Evolutionary conservation across 2,888 invertebrate species (phyloP).

Genomic region (Gastracanthus pulcherrimus): DNA sequence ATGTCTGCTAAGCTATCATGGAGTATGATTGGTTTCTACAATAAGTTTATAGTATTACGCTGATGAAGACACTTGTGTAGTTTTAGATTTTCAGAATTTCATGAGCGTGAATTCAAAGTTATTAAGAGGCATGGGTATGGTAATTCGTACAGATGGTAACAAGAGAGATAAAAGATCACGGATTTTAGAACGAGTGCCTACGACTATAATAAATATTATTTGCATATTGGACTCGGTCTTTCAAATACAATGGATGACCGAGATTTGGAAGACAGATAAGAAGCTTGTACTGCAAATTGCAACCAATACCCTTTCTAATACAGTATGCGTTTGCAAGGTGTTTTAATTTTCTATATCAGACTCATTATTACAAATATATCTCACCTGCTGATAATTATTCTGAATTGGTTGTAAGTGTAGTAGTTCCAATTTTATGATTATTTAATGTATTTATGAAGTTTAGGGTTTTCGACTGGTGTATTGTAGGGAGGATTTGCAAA

Average conservation of each 20-base stretch:
- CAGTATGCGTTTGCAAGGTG: constrained; percentile 25
- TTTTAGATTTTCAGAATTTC: background rate
- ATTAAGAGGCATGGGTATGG: background rate
- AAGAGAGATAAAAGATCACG: constrained; percentile 1
- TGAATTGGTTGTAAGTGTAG: background rate
- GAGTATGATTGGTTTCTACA: background rate
- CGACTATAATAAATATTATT: background rate
- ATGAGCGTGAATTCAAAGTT: background rate
- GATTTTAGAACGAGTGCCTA: constrained; percentile 10
- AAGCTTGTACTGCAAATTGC: constrained; percentile 10
- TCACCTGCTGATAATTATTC: no score
- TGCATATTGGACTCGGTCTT: background rate
- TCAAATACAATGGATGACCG: constrained; percentile 11
- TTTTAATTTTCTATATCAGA: background rate
- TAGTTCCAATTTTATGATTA: no score
- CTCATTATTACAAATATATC: no score
- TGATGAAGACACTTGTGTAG: background rate
- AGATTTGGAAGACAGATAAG: constrained; percentile 1
- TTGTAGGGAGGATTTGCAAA: background rate
- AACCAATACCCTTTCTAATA: constrained; percentile 6
- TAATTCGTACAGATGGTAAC: background rate
- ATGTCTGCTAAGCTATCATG: background rate
- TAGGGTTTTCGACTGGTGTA: background rate
- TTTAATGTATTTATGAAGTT: no score
- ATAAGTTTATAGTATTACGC: background rate